Base-by-base conservation (phyloP, 1,140 invertebrate species). In the Leptestheria dahalacensis region DNA sequence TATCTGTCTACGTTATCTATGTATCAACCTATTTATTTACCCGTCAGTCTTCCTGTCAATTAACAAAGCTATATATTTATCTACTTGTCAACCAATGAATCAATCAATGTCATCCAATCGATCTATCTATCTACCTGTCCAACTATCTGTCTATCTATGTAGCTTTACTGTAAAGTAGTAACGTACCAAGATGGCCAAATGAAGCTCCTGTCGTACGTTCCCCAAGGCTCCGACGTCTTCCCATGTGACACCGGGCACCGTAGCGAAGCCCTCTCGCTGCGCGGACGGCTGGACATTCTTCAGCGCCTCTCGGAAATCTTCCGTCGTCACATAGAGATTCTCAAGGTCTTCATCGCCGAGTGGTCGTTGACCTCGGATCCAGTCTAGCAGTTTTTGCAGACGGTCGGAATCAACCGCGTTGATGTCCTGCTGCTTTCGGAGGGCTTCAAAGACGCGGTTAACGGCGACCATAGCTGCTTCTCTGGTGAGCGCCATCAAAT, bases 191-290 rank as follows among this genome's bases (percentile, higher is more conserved):
- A 99, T 93, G 48, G 89, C 82, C 68, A 91, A 76, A 71, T 94
- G 81, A 20, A 99, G 75, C 69, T 97, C 89, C 65, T 92, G 82
- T 56, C 93, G 74, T 46, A 99, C 86, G 69, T 90, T 79, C 29
- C 80, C 78, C 10, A 99, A 70, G 1, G 94, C 95, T 1, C 97
- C 97, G 66, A 99, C 82, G 74, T 99, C 92, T 62, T 91, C 82
- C 96, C 96, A 99, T 0, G 89, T 94, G 0, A 91, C 87, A 77
- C 97, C 90, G 11, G 96, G 95, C 20, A 99, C 90, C 6, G 93
- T 96, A 3, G 90, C 88, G 74, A 99, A 97, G 51, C 96, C 96
- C 79, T 99, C 95, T 63, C 94, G 77, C 65, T 95, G 95, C 0
- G 91, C 84, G 50, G 91, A 93, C n/a, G 93, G 93, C 70, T 88